Percentiles rank a stretch among this genome's conserved stretches.
phyloP scores from a whole-genome alignment of 2,113 vertebrate species.

The Cathartes aura region DNA sequence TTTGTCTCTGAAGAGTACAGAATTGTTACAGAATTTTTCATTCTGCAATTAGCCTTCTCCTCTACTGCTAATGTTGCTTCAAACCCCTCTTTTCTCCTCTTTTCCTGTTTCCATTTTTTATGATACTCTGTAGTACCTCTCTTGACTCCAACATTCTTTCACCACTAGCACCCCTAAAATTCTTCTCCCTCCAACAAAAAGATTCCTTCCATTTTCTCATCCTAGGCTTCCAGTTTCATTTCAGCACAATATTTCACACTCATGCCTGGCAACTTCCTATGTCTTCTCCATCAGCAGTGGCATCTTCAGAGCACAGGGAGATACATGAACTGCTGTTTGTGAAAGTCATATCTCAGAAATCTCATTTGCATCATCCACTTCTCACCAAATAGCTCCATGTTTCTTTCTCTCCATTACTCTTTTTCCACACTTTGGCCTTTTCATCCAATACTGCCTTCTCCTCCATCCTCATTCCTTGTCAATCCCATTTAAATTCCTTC shows the following conservation, averaged over 20 bases:
- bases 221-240: not conserved
- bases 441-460: not conserved
- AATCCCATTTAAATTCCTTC: not conserved
- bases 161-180: not conserved
- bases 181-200: not conserved
- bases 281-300: not conserved
- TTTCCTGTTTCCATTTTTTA: not conserved
- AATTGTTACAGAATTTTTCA: not conserved
- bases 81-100: not conserved
- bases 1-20: not conserved
- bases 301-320: not conserved
- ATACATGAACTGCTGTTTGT: not conserved
- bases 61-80: not conserved
- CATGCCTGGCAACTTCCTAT: fast-evolving
- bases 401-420: not conserved
- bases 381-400: not conserved
- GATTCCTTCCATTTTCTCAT: not conserved
- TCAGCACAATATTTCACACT: not conserved
- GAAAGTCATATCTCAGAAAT: not conserved
- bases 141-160: not conserved
- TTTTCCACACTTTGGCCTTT: not conserved
- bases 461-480: not conserved
- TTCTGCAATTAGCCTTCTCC: not conserved
- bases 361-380: not conserved
- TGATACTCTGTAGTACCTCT: not conserved